Evolutionary conservation across 2,888 invertebrate genomes (phyloP), one percentile per base, ranked within the genome.

Genomic region (Nowickia ferox): DNA sequence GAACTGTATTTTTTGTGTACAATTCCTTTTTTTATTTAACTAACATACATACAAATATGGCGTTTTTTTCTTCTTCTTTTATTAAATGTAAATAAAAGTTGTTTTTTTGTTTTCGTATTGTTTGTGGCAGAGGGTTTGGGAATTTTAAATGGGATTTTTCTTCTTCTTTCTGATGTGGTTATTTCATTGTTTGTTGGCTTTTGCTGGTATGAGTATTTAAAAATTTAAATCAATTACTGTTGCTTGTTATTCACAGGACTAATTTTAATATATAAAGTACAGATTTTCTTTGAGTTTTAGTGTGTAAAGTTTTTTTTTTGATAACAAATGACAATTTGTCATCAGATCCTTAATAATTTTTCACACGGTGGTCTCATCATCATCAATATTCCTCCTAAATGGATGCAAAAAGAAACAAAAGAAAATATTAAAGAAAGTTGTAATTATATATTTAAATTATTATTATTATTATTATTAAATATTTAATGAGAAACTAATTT

Each of bases 321-420:
- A 11, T 11, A 15, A 3, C 55, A 11, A 22, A 48, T 48, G 13
- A 13, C 9, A 38, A 59, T 42, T 63, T 63, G 44, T 15, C 10
- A 4, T 65, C 30, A 9, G 13, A 13, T n/a, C 42, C 63, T 65
- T 57, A 69, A 59, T 80, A 65, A 88, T 89, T 88, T 30, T 91
- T 92, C 92, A 92, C 89, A 92, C 92, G 77, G 92, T 93, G 87
- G 93, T 92, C 87, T 92, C 93, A 89, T 92, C 93, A 88, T 92
- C 92, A 91, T 92, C 93, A 92, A 92, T 92, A 92, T 91, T 92
- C 92, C 92, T 92, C 93, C 92, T 92, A 53, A 63, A 78, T 15
- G 38, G 9, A 59, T 74, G 68, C 63, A 40, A 63, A 76, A 53
- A 61, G 17, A 78, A 68, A 87, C 63, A 61, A 79, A 46, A 69